Base-by-base conservation (phyloP, 2,113 vertebrate genomes). In the Mormyrus iriodes region DNA sequence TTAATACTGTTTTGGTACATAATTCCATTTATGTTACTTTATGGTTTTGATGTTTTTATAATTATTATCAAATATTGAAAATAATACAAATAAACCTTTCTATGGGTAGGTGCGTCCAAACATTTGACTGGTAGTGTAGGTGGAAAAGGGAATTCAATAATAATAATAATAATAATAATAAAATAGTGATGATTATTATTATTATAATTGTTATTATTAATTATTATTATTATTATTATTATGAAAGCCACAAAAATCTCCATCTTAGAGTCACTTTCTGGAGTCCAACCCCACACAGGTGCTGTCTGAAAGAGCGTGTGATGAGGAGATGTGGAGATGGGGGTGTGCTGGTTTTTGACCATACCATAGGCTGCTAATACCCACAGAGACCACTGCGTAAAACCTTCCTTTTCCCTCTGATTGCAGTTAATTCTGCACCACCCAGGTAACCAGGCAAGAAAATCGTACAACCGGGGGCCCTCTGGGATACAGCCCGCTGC, bases 331-430 rank as follows among this genome's bases (percentile, higher is more conserved):
- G 52, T 89, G 90, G 12, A 88, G 87, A 90, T 91, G 88, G 53
- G 27, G 76, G 90, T 85, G 76, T n/a, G 91, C 94, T 93, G 94
- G 93, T 90, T 94, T 93, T 93, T 89, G 88, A 90, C 90, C 84
- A 90, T 92, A 92, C 92, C 88, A 91, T 93, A 89, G 92, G 91
- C 92, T 93, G 91, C 92, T 92, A 90, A 93, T 94, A 93, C 86
- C 92, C 94, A 94, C 92, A 91, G 91, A 94, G 92, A 93, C 91
- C 90, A 93, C 94, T 92, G 90, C 94, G 94, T 93, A 93, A 93
- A 93, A 92, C 91, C 93, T 92, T 93, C 90, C 94, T 93, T 94
- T 92, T 92, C 91, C 91, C 89, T 91, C 91, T 94, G 90, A 86
- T 91, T 94, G 85, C 85, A 86, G 44, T 51, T 93, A 91, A 91